These are phyloP conservation scores for Ectemnius lituratus DNA, from an alignment of 2,888 invertebrate genomes.

Conservation along the genomic window DNA sequence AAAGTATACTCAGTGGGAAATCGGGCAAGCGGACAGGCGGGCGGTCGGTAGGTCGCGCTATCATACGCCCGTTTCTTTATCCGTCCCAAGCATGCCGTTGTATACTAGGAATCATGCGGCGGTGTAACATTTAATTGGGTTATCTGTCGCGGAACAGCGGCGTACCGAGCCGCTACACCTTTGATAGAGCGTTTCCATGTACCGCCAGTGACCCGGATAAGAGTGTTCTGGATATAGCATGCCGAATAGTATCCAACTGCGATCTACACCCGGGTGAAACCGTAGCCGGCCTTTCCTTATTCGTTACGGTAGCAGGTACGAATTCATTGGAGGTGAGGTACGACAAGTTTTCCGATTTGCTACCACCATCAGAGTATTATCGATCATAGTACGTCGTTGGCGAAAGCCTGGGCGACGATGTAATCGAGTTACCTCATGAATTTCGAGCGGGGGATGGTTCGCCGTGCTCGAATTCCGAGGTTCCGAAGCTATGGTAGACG, in stretches of 20 bases:
- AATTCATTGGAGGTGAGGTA: too few species aligned
- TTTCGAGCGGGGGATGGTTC: constrained; percentile 21
- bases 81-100: constrained; percentile 9
- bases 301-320: constrained; percentile 12
- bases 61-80: constrained; percentile 35
- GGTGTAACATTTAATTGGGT: constrained; percentile 57
- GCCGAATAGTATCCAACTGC: constrained; percentile 7
- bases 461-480: constrained; percentile 27
- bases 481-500: constrained; percentile 10
- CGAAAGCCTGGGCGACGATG: constrained; percentile 20
- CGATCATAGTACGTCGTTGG: constrained; percentile 40
- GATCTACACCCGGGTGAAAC: not conserved
- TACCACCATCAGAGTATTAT: constrained; percentile 35
- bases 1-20: constrained; percentile 43
- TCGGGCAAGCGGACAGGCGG: constrained; percentile 5
- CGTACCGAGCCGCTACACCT: constrained; percentile 37
- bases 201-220: constrained; percentile 47
- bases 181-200: constrained; percentile 54
- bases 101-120: constrained; percentile 11
- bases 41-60: constrained; percentile 19
- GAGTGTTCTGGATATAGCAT: constrained; percentile 51
- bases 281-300: constrained; percentile 23
- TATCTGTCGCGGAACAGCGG: constrained; percentile 56
- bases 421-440: constrained; percentile 44
- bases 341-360: constrained; percentile 1